These are phyloP conservation scores for Catharus ustulatus DNA, from an alignment of 2,797 vertebrate genomes.

Conservation along the genomic window DNA sequence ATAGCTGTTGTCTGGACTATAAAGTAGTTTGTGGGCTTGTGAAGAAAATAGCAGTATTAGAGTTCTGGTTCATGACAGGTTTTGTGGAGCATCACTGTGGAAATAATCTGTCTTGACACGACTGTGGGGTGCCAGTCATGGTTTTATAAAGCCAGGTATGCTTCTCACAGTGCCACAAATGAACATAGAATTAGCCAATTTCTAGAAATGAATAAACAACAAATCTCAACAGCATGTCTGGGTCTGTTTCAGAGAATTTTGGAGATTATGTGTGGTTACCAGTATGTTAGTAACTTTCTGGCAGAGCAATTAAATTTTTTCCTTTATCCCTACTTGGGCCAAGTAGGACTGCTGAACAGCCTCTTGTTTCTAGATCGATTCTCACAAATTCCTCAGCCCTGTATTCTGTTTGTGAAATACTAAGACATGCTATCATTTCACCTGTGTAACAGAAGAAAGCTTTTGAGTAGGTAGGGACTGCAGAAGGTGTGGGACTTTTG, in stretches of 20 bases:
- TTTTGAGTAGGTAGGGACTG: not conserved
- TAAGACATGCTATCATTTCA: not conserved
- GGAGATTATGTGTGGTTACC: not conserved
- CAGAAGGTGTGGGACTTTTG: not conserved
- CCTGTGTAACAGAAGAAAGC: not conserved
- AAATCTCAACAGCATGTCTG: not conserved
- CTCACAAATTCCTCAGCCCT: not conserved
- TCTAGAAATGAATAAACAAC: not conserved
- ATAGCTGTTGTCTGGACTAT: not conserved
- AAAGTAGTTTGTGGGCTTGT: not conserved
- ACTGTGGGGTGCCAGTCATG: conserved; percentile 12
- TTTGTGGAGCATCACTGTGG: conserved; percentile 4
- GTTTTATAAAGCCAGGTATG: conserved; percentile 44
- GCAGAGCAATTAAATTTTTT: not conserved
- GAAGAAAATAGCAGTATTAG: not conserved
- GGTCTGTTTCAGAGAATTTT: not conserved
- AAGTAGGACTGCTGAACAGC: not conserved
- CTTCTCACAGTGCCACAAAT: not conserved
- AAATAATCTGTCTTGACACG: conserved; percentile 59
- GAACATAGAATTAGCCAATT: not conserved
- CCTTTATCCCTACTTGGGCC: not conserved
- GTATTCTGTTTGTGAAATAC: not conserved
- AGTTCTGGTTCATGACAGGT: not conserved
- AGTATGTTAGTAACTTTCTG: not conserved
- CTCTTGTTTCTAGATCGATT: not conserved